Percentiles rank a stretch among this genome's conserved stretches.
Evolutionary conservation across 2,113 vertebrate genomes (phyloP).

Genomic region (Gopherus evgoodei): DNA sequence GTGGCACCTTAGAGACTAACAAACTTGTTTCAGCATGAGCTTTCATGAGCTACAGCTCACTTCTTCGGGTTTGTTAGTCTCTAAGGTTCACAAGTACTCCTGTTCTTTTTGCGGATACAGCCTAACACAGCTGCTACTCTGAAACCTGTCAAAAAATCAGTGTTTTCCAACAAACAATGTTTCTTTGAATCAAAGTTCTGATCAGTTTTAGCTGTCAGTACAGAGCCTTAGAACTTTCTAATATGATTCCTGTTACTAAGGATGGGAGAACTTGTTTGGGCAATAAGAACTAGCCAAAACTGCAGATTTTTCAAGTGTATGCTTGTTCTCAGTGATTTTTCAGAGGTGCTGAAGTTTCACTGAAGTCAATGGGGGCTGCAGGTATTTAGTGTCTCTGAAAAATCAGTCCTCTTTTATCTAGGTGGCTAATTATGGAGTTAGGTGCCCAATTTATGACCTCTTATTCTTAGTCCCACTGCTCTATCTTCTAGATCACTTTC

Average conservation of each 20-base stretch:
- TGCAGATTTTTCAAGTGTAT: not conserved
- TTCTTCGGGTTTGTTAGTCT: too few relatives aligned
- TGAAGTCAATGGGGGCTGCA: not conserved
- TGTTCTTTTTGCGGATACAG: too few relatives aligned
- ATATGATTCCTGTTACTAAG: not conserved
- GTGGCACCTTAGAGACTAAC: too few relatives aligned
- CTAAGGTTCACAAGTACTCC: too few relatives aligned
- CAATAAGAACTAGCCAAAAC: not conserved
- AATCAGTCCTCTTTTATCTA: not conserved
- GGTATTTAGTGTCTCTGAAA: not conserved
- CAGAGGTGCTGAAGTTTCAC: not conserved
- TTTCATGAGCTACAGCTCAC: too few relatives aligned
- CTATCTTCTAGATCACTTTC: rapidly evolving
- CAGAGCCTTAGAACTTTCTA: not conserved
- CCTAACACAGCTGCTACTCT: too few relatives aligned
- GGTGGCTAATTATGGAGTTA: not conserved
- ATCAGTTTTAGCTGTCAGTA: not conserved
- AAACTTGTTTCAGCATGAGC: too few relatives aligned
- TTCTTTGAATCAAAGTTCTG: not conserved
- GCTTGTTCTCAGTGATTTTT: not conserved
- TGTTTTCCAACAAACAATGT: not conserved
- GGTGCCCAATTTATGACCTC: not conserved
- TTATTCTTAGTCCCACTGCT: not conserved
- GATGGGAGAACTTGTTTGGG: not conserved
- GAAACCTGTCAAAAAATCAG: not conserved